Conservation (phyloP, 2,113 vertebrate species). For the Oncorhynchus masou region DNA sequence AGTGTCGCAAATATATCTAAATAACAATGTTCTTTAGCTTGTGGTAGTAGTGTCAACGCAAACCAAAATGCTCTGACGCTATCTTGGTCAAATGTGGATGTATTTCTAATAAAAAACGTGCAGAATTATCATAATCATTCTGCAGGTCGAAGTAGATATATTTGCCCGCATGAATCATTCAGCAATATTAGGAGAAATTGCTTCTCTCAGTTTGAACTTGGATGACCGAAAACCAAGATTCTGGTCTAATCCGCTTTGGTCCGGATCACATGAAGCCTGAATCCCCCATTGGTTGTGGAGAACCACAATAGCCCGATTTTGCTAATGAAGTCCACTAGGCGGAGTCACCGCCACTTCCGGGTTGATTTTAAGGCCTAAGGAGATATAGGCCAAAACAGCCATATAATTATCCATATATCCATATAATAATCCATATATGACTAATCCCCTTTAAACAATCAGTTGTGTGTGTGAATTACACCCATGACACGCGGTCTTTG, state of each 20-base stretch:
- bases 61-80: background rate
- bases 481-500: too few species aligned
- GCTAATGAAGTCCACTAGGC: background rate
- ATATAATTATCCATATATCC: too few species aligned
- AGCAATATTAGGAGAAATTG: background rate
- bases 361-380: too few species aligned
- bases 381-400: too few species aligned
- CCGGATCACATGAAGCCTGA: constrained; percentile 69
- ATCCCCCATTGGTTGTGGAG: constrained; percentile 71
- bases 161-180: background rate
- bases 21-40: too few species aligned
- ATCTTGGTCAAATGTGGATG: background rate
- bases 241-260: constrained; percentile 72
- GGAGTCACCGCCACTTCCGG: constrained; percentile 27
- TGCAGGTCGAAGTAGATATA: background rate
- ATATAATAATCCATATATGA: too few species aligned
- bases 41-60: too few species aligned
- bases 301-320: constrained; percentile 52
- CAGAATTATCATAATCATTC: constrained; percentile 11
- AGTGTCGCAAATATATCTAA: too few species aligned
- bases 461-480: too few species aligned
- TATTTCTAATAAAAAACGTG: background rate
- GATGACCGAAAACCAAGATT: constrained; percentile 66
- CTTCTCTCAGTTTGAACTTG: constrained; percentile 25
- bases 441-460: too few species aligned